These are phyloP conservation scores for Euspilapteryx auroguttella DNA, from an alignment of 2,888 invertebrate species.

Conservation along the genomic window DNA sequence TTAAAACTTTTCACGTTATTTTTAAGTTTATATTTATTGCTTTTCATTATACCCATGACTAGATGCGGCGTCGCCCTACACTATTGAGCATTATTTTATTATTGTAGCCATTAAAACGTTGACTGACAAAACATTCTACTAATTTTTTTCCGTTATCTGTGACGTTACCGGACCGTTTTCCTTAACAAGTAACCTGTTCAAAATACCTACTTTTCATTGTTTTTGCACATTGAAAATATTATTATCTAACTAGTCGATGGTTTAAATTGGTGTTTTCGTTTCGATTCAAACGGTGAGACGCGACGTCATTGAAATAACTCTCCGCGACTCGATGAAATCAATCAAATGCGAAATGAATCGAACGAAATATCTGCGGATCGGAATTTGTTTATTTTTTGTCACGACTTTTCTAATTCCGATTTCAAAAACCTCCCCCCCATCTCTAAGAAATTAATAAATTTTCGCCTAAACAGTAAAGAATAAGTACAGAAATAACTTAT, in stretches of 20 bases:
- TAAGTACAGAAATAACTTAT: slow-evolving; percentile 15
- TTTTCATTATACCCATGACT: slow-evolving; percentile 50
- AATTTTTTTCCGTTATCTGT: too few relatives aligned
- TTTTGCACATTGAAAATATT: slow-evolving; percentile 43
- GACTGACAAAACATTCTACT: slow-evolving; percentile 49
- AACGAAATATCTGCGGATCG: slow-evolving; percentile 1
- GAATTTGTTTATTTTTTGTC: neutral
- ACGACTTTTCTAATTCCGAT: neutral
- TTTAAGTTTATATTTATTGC: slow-evolving; percentile 16
- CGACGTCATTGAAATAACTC: slow-evolving; percentile 9
- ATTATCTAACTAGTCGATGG: slow-evolving; percentile 60
- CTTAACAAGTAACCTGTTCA: slow-evolving; percentile 25
- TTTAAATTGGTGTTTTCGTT: slow-evolving; percentile 58
- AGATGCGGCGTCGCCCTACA: too few relatives aligned
- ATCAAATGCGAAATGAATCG: slow-evolving; percentile 5
- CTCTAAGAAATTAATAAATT: slow-evolving; percentile 55
- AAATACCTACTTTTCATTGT: slow-evolving; percentile 48
- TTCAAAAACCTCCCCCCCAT: slow-evolving; percentile 30
- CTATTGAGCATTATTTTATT: slow-evolving; percentile 52
- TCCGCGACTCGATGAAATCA: slow-evolving; percentile 1
- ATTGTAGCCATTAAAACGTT: too few relatives aligned
- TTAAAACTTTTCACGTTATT: neutral
- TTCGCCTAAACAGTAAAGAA: slow-evolving; percentile 13
- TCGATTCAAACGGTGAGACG: slow-evolving; percentile 46
- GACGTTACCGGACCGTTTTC: slow-evolving; percentile 28